phyloP scores from a whole-genome alignment of 35 echinoderm and acorn worm species.

The Anneissia japonica region DNA sequence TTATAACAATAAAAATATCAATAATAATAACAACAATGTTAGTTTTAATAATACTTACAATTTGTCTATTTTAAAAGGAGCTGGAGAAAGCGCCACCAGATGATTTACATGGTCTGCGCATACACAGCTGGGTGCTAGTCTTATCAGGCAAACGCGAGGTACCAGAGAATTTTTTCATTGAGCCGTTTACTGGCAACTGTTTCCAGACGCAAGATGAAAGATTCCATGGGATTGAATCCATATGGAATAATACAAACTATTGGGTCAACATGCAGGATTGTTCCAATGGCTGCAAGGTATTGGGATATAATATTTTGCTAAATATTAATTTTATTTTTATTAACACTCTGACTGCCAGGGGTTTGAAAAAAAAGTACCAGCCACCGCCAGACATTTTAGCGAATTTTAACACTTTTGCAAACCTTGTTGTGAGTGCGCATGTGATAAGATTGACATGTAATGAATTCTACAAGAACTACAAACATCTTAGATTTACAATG shows the following conservation, averaged over 20 bases:
- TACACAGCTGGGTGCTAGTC: conserved; percentile 96
- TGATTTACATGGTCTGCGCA: conserved; percentile 82
- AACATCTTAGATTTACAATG: too few relatives aligned
- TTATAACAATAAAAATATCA: too few relatives aligned
- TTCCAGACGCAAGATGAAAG: conserved; percentile 60
- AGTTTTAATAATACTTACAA: background rate
- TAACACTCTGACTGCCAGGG: too few relatives aligned
- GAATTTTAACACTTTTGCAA: too few relatives aligned
- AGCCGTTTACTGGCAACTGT: conserved; percentile 87
- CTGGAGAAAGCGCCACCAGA: conserved; percentile 85
- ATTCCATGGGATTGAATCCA: conserved; percentile 86
- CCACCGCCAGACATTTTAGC: too few relatives aligned
- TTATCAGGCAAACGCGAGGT: conserved; percentile 90
- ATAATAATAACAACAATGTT: background rate
- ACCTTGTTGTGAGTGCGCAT: too few relatives aligned
- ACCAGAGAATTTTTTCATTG: conserved; percentile 98
- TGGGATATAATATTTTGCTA: too few relatives aligned
- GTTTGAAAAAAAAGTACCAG: too few relatives aligned
- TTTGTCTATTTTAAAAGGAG: conserved; percentile 58
- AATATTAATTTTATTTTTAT: too few relatives aligned
- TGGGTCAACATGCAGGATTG: conserved; percentile 99
- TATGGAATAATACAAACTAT: conserved; percentile 97
- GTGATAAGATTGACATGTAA: too few relatives aligned
- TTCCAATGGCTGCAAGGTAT: conserved; percentile 97
- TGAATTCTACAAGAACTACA: too few relatives aligned